Percentiles rank a stretch among this genome's conserved stretches.
phyloP scores from a whole-genome alignment of 2,113 vertebrate species.

The Daphoenositta chrysoptera region DNA sequence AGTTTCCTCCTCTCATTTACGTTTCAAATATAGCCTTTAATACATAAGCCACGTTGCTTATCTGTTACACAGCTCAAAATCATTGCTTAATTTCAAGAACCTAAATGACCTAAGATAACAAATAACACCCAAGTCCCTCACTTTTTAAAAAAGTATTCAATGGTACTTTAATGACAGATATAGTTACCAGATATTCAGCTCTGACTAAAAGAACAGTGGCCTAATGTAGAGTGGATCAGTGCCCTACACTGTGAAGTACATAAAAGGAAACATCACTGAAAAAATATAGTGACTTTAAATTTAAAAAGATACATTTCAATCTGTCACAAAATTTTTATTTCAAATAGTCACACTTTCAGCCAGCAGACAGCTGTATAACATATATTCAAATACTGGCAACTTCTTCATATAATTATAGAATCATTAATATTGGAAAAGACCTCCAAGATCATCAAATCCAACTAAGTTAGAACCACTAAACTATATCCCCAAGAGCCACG shows the following conservation, averaged over 20 bases:
- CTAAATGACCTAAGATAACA: neutral
- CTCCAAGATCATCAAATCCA: neutral
- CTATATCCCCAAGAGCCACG: too few relatives aligned
- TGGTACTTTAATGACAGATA: neutral
- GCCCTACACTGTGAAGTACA: neutral
- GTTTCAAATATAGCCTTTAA: neutral
- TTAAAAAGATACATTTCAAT: neutral
- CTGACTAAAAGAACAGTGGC: neutral
- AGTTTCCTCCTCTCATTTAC: neutral
- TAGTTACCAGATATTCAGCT: neutral
- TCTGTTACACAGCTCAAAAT: neutral
- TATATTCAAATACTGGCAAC: neutral
- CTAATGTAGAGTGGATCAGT: neutral
- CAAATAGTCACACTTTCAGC: neutral
- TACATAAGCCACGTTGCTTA: neutral
- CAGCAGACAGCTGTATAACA: neutral
- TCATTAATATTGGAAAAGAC: neutral
- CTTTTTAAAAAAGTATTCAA: neutral
- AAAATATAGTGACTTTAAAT: neutral
- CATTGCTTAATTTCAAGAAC: neutral
- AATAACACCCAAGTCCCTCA: neutral
- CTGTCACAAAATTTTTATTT: neutral
- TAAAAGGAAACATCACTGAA: neutral
- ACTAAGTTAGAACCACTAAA: neutral
- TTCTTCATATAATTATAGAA: neutral